Evolutionary conservation across 2,888 invertebrate species (phyloP), one percentile per base, ranked within the genome.

Genomic region (Pollenia griseotomentosa): DNA sequence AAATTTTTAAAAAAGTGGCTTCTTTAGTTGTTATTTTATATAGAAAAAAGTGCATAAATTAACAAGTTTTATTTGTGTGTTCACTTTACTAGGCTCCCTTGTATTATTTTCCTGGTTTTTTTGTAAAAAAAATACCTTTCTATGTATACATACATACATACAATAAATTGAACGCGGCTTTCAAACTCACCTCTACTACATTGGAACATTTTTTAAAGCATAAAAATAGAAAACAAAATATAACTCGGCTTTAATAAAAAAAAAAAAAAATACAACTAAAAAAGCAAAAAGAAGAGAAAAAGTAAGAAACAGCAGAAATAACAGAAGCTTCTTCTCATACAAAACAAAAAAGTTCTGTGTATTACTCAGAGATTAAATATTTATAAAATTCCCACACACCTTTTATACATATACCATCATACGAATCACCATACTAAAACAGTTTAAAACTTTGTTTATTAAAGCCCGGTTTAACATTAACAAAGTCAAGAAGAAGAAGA

Each of bases 371-470:
- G 74, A 74, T 46, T 48, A 80, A 80, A 79, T 70, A 79, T 74
- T 79, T 70, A 63, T 19, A 33, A 84, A 81, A 87, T 82, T 84
- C 83, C 87, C 83, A 84, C 87, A 87, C 81, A 87, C 87, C 83
- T 84, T 77, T 73, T 77, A 66, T 16, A 59, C 48, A 19, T 59
- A 51, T 6, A 33, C 33, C 33, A 5, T 65, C 44, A 51, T 42
- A 42, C 16, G 48, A 61, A 55, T 66, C 40, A 23, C 23, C 44
- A 65, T 0, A 42, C 40, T 3, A 61, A 65, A 70, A 7, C 63
- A 57, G 8, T 19, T 55, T 11, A 63, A 66, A 79, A 66, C 46
- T 79, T n/a, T 73, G 59, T 78, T 78, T 55, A 53, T 71, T 33
- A 53, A 84, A 80, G 68, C 84, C 84, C 79, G 80, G 84, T 74